These are phyloP conservation scores for Anguilla pacifica DNA, from an alignment of 2,797 vertebrate species.

Conservation along the genomic window DNA sequence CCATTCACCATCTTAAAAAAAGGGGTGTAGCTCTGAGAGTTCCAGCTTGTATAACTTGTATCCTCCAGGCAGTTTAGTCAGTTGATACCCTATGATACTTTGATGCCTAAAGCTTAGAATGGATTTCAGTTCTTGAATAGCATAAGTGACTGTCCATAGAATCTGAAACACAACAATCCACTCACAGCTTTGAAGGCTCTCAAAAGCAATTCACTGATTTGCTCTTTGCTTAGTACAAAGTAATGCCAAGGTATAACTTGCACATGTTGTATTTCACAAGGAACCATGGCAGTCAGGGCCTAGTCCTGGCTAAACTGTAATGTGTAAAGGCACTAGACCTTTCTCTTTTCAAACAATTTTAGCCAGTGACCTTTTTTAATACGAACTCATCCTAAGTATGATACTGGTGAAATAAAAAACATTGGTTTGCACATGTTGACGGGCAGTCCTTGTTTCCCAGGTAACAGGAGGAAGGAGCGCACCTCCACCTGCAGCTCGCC, in stretches of 20 bases:
- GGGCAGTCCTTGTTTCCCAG: not conserved
- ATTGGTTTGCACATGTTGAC: not conserved
- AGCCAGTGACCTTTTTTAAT: no score
- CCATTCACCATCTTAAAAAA: not conserved
- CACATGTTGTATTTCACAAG: no score
- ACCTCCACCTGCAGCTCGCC: conserved; percentile 97
- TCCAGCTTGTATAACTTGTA: not conserved
- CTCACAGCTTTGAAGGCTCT: not conserved
- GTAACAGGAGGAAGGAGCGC: not conserved
- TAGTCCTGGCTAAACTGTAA: not conserved
- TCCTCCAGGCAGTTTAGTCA: not conserved
- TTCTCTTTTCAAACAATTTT: no score
- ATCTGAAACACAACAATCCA: not conserved
- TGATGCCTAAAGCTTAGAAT: not conserved
- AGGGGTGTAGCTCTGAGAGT: not conserved
- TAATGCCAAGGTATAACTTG: no score
- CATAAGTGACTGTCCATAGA: not conserved
- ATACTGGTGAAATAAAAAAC: no score
- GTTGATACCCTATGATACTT: not conserved
- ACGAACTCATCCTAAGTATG: no score
- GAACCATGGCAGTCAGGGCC: no score
- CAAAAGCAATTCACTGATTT: no score
- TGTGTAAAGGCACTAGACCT: not conserved
- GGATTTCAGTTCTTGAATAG: not conserved
- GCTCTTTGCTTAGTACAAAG: no score